Base-by-base conservation (phyloP, 1,140 invertebrate species). In the Calosoma granatense region DNA sequence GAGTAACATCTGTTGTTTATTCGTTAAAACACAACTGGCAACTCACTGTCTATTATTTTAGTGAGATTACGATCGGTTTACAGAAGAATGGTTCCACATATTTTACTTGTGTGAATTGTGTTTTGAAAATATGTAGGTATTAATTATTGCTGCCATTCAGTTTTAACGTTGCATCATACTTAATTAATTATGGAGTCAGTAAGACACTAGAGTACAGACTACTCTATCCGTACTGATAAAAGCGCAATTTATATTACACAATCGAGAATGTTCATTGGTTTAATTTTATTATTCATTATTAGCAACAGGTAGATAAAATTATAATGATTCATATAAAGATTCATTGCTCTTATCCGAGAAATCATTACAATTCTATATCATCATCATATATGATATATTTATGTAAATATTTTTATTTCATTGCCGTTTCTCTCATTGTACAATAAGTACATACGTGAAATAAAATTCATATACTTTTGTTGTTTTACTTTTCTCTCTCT, bases 21-120 rank as follows among this genome's bases (percentile, higher is more conserved):
- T 47, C 41, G 41, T 47, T 47, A 47, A 47, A 47, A 47, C 41
- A 47, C 41, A 12, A 47, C 15, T 47, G 41, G 41, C 41, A 47
- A 47, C 41, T 36, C 26, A 36, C 26, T 36, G 6, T 36, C 6
- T 36, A 36, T 36, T 36, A 36, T 36, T n/a, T n/a, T n/a, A n/a
- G n/a, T n/a, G n/a, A 36, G 26, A 36, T 36, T 9, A 6, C n/a
- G 6, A 36, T 36, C n/a, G n/a, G 26, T 36, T 9, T 9, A 36
- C 41, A 17, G 6, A 12, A 12, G 17, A 17, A 17, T 47, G 4
- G 4, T 47, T 47, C 17, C 3, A 36, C 15, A 47, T 47, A 47
- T 6, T 11, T 17, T 9, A 12, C 17, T 47, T 4, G 17, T 12
- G 17, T 12, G 9, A 17, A 11, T 3, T 17, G 17, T 11, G 4